Conservation (phyloP, 2,888 invertebrate genomes). For the Hermodice carunculata region DNA sequence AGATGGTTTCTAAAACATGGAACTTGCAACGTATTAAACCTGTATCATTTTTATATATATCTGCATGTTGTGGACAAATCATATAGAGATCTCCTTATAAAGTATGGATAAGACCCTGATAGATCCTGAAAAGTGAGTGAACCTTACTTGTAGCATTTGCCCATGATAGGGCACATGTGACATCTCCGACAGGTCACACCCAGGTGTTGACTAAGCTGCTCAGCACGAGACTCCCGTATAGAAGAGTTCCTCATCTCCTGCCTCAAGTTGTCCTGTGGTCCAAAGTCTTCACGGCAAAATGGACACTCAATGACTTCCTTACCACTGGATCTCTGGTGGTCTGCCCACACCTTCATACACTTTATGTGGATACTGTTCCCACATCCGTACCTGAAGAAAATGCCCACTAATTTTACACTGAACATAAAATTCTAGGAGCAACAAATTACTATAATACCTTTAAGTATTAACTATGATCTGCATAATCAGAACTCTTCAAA, state of each 20-base stretch:
- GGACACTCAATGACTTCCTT: conserved; percentile 66
- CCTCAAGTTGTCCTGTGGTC: conserved; percentile 62
- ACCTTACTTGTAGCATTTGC: conserved; percentile 67
- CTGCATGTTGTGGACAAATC: too few species aligned
- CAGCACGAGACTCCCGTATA: conserved; percentile 39
- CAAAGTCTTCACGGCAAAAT: conserved; percentile 69
- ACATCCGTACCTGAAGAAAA: conserved; percentile 63
- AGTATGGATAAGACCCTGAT: background rate
- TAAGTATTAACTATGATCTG: too few species aligned
- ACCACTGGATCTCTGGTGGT: conserved; percentile 64
- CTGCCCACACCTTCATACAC: conserved; percentile 70
- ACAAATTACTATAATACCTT: too few species aligned
- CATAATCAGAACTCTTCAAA: too few species aligned
- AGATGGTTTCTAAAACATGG: too few species aligned
- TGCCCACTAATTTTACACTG: too few species aligned
- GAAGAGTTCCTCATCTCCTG: conserved; percentile 63
- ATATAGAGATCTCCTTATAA: too few species aligned
- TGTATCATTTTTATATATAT: too few species aligned
- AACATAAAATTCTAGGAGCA: too few species aligned
- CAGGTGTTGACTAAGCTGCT: conserved; percentile 53
- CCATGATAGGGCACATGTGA: conserved; percentile 59
- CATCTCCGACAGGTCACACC: conserved; percentile 62
- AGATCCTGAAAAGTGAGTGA: background rate
- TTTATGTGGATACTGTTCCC: conserved; percentile 70
- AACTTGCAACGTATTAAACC: too few species aligned